Evolutionary conservation across 2,113 vertebrate species (phyloP).

Genomic region (Ictidomys tridecemlineatus): DNA sequence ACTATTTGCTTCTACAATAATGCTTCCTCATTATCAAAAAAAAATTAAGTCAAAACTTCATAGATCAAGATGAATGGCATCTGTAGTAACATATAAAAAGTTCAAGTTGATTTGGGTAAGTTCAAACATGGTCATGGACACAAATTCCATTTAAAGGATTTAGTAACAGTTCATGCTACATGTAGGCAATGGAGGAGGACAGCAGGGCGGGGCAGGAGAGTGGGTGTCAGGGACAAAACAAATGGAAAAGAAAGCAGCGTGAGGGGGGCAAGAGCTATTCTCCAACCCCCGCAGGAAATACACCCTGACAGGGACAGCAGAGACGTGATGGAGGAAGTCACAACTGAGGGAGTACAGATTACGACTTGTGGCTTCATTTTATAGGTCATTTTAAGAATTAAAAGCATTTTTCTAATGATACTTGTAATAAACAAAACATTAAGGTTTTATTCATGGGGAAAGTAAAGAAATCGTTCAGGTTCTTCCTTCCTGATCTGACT

Average conservation of each 20-base stretch:
- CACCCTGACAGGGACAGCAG: accelerated
- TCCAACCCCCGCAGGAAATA: not conserved
- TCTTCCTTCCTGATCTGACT: not conserved
- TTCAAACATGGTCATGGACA: not conserved
- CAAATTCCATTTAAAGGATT: not conserved
- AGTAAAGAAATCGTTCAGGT: not conserved
- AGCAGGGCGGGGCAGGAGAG: not conserved
- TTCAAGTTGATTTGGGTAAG: not conserved
- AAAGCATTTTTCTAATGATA: not conserved
- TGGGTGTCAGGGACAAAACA: not conserved
- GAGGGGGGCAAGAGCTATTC: not conserved
- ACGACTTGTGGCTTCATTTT: constrained; percentile 6
- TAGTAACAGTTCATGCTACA: not conserved
- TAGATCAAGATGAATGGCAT: constrained; percentile 36
- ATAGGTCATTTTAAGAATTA: not conserved
- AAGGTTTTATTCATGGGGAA: not conserved
- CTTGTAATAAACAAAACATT: not conserved
- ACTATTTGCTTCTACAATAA: not conserved
- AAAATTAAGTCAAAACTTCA: constrained; percentile 40
- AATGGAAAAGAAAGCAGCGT: not conserved
- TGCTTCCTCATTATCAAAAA: not conserved
- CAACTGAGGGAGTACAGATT: not conserved
- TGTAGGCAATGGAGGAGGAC: not conserved
- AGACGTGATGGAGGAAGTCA: not conserved
- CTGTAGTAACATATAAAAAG: not conserved